phyloP scores from a whole-genome alignment of 2,888 invertebrate species.

The Aphodius granarius region DNA sequence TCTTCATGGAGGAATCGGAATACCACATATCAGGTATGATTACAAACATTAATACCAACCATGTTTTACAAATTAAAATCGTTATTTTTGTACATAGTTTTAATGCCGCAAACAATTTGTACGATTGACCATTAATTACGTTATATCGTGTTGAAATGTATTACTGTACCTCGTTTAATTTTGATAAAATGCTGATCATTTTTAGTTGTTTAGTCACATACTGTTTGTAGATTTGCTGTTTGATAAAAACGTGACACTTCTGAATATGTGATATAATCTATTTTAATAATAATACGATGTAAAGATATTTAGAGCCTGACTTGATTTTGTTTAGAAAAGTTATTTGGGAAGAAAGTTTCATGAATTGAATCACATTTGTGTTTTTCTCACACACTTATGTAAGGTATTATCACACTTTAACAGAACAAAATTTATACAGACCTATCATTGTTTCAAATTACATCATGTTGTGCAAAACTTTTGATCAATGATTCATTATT shows the following conservation, averaged over 20 bases:
- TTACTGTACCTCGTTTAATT: not conserved
- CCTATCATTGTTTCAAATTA: not conserved
- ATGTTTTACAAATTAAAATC: not conserved
- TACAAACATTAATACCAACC: slow-evolving; percentile 5
- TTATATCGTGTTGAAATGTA: not conserved
- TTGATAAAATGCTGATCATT: not conserved
- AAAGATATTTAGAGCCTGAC: not conserved
- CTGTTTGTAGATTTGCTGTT: not conserved
- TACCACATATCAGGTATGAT: slow-evolving; percentile 90
- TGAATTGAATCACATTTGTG: not conserved
- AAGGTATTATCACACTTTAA: not conserved
- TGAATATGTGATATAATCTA: not conserved
- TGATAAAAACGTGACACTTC: no score
- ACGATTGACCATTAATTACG: not conserved
- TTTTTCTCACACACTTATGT: not conserved
- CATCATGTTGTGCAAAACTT: not conserved
- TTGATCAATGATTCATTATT: no score
- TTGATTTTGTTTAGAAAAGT: not conserved
- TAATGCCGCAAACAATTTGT: not conserved
- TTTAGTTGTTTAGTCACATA: not conserved
- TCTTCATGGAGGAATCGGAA: slow-evolving; percentile 94
- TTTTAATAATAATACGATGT: not conserved
- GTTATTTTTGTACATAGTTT: not conserved
- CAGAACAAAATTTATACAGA: not conserved
- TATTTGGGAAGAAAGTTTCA: not conserved